Conservation (phyloP, 2,888 invertebrate species). For the Hyppa rectilinea region DNA sequence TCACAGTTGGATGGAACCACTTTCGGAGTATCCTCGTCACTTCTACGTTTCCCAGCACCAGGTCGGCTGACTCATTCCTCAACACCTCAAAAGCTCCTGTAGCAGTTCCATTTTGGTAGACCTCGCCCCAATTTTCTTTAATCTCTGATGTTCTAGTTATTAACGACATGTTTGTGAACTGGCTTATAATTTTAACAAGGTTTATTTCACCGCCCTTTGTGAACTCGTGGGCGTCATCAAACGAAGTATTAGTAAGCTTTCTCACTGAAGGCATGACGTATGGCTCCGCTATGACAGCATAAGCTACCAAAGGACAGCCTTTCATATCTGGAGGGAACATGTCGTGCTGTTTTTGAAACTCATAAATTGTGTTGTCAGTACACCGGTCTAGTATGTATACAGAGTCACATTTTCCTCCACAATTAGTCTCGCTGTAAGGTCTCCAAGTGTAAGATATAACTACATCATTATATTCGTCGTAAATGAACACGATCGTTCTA, state of each 20-base stretch:
- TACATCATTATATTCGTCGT: conserved; percentile 76
- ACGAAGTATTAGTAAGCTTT: conserved; percentile 74
- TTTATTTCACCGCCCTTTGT: conserved; percentile 85
- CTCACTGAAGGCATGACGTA: conserved; percentile 85
- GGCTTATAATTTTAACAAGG: conserved; percentile 85
- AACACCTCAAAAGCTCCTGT: conserved; percentile 82
- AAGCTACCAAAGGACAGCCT: conserved; percentile 85
- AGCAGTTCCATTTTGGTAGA: conserved; percentile 80
- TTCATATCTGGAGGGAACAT: conserved; percentile 85
- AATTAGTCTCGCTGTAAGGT: conserved; percentile 85
- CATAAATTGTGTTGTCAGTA: conserved; percentile 74
- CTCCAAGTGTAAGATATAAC: conserved; percentile 86
- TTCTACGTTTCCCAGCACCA: conserved; percentile 88
- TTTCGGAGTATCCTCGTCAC: conserved; percentile 84
- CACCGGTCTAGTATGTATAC: conserved; percentile 86
- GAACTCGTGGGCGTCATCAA: conserved; percentile 82
- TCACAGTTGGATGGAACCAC: conserved; percentile 87
- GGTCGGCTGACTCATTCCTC: conserved; percentile 80
- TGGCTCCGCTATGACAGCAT: conserved; percentile 86
- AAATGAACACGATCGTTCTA: conserved; percentile 84
- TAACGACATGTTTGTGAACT: conserved; percentile 87
- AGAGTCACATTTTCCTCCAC: conserved; percentile 82
- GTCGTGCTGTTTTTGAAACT: conserved; percentile 77
- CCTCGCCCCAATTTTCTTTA: conserved; percentile 85
- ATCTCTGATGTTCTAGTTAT: conserved; percentile 80